Percentiles rank a stretch among this genome's conserved stretches.
These are phyloP conservation scores for Morphnarchus princeps DNA, from an alignment of 2,113 vertebrate genomes.

Conservation along the genomic window DNA sequence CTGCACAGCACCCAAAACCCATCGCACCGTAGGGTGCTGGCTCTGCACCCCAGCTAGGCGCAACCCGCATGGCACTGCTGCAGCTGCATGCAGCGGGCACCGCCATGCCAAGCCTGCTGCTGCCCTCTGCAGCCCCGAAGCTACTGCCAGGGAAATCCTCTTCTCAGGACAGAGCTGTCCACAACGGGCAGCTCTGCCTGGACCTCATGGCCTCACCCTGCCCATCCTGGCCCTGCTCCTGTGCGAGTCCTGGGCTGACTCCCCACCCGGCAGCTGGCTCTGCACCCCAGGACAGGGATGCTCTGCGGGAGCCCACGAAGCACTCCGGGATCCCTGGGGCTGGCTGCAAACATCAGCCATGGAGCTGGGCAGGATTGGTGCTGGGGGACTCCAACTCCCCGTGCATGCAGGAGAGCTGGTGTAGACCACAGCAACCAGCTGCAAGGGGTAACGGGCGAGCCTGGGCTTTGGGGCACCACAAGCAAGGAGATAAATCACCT, in stretches of 20 bases:
- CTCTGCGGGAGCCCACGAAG: accelerated
- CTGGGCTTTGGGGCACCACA: accelerated
- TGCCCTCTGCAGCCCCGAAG: conserved; percentile 16
- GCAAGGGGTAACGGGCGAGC: not conserved
- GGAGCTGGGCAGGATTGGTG: not conserved
- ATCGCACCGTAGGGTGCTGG: accelerated
- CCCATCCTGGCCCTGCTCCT: accelerated
- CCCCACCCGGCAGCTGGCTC: not conserved
- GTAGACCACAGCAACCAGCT: not conserved
- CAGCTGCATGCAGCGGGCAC: not conserved
- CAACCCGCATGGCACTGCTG: not conserved
- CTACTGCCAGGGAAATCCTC: not conserved
- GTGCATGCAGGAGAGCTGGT: not conserved
- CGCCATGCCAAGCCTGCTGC: not conserved
- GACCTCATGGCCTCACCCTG: not conserved
- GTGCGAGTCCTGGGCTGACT: not conserved
- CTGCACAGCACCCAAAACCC: not conserved
- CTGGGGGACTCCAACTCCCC: accelerated
- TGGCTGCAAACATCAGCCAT: not conserved
- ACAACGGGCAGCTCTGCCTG: not conserved
- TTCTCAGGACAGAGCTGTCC: not conserved
- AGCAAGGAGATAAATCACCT: not conserved
- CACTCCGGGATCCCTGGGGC: not conserved
- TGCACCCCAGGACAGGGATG: not conserved
- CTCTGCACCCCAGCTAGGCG: not conserved